Conservation (phyloP, 2,888 invertebrate species). For the Criorhina ranunculi region DNA sequence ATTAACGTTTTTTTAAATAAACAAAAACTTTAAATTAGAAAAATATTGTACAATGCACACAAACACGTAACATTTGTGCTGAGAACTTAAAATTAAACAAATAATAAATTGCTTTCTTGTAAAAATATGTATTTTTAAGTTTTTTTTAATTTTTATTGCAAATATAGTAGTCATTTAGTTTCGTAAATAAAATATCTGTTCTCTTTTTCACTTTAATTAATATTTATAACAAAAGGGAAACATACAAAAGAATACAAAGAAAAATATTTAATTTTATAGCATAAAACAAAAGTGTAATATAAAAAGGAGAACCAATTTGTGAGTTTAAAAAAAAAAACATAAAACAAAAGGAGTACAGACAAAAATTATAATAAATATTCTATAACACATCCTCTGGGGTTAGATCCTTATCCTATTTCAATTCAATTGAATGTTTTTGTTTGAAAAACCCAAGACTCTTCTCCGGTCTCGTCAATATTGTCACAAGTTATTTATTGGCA, state of each 20-base stretch:
- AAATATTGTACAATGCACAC: not conserved
- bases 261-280: constrained; percentile 37
- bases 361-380: constrained; percentile 54
- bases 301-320: constrained; percentile 34
- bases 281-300: constrained; percentile 25
- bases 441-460: constrained; percentile 15
- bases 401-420: constrained; percentile 28
- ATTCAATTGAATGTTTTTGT: constrained; percentile 29
- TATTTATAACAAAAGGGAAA: constrained; percentile 46
- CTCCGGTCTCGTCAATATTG: constrained; percentile 41
- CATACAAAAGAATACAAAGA: constrained; percentile 40
- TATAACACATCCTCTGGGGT: constrained; percentile 50
- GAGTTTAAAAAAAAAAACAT: constrained; percentile 31
- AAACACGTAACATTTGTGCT: constrained; percentile 3
- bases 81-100: constrained; percentile 14
- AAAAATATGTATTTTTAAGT: constrained; percentile 54
- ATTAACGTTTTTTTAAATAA: constrained; percentile 18
- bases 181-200: constrained; percentile 64
- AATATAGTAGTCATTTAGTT: constrained; percentile 61
- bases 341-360: constrained; percentile 19
- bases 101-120: constrained; percentile 35
- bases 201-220: constrained; percentile 32
- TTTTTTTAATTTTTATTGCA: constrained; percentile 63
- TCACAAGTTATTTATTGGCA: constrained; percentile 61
- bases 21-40: constrained; percentile 12